phyloP scores from a whole-genome alignment of 2,797 vertebrate genomes.

The Acipenser oxyrinchus region DNA sequence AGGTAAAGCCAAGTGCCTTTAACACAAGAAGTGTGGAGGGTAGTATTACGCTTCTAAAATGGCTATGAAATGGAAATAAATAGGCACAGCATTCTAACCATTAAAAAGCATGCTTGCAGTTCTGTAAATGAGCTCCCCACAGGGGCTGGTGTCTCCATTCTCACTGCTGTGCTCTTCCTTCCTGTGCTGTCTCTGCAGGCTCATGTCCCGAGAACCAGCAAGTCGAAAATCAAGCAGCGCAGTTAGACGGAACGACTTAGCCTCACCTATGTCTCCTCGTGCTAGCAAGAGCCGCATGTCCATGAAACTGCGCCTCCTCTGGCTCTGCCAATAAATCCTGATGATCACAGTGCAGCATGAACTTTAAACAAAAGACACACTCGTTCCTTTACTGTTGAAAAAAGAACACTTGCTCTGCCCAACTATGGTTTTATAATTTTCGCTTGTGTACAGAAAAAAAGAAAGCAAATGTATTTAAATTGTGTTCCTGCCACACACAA shows the following conservation, averaged over 20 bases:
- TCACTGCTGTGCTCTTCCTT: constrained; percentile 20
- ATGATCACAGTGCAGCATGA: constrained; percentile 25
- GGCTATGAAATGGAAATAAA: too few relatives aligned
- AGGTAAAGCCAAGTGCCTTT: too few relatives aligned
- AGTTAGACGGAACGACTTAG: constrained; percentile 77
- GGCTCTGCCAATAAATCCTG: constrained; percentile 95
- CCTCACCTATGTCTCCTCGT: constrained; percentile 93
- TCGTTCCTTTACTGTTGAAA: background rate
- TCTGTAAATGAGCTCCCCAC: background rate
- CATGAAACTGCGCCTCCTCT: constrained; percentile 92
- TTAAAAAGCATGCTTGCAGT: background rate
- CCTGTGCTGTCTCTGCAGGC: constrained; percentile 59
- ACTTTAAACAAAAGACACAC: background rate
- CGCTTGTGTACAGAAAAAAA: constrained; percentile 4
- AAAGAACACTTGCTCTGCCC: background rate
- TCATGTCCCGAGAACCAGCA: constrained; percentile 82
- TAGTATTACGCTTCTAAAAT: too few relatives aligned
- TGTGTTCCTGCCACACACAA: constrained; percentile 12
- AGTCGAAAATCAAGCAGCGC: constrained; percentile 75
- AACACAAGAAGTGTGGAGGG: too few relatives aligned
- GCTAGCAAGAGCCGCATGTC: constrained; percentile 98
- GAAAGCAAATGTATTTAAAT: constrained; percentile 15
- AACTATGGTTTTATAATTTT: background rate
- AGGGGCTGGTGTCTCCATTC: constrained; percentile 1
- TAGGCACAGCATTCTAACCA: too few relatives aligned